Conservation (phyloP, 2,888 invertebrate genomes). For the Mythimna lalbum region DNA sequence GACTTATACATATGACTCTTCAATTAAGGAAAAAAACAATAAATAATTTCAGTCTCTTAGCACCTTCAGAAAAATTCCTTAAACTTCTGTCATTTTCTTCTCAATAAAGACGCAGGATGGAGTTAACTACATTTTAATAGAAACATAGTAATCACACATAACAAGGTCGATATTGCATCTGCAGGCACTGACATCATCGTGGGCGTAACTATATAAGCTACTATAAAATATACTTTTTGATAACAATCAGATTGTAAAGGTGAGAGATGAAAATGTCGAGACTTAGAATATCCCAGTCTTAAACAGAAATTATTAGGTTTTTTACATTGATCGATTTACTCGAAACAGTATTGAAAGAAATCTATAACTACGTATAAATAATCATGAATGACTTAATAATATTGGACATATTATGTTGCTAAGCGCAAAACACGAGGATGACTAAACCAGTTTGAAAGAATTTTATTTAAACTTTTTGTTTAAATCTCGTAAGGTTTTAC, state of each 20-base stretch:
- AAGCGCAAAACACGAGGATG: too few relatives aligned
- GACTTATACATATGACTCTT: too few relatives aligned
- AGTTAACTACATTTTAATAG: constrained; percentile 11
- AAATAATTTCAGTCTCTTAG: background rate
- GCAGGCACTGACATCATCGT: constrained; percentile 33
- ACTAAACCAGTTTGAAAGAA: too few relatives aligned
- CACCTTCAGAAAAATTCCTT: constrained; percentile 1
- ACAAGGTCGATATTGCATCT: constrained; percentile 42
- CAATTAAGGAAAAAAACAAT: background rate
- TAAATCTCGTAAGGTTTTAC: too few relatives aligned
- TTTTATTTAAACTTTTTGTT: too few relatives aligned
- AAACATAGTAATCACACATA: constrained; percentile 27
- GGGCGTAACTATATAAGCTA: constrained; percentile 26
- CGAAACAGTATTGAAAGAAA: too few relatives aligned
- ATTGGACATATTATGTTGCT: too few relatives aligned
- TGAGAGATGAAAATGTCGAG: constrained; percentile 29
- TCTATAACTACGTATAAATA: too few relatives aligned
- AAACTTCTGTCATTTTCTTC: background rate
- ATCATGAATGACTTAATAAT: too few relatives aligned
- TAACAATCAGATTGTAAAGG: constrained; percentile 33
- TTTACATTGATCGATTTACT: too few relatives aligned
- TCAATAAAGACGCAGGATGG: constrained; percentile 13
- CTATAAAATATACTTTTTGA: constrained; percentile 24
- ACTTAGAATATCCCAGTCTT: constrained; percentile 1
- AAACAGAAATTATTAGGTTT: background rate